A percentile compares a stretch with the other conserved stretches of the same genome.
These are phyloP conservation scores for Anabas testudineus DNA, from an alignment of 2,797 vertebrate species.

Conservation along the genomic window DNA sequence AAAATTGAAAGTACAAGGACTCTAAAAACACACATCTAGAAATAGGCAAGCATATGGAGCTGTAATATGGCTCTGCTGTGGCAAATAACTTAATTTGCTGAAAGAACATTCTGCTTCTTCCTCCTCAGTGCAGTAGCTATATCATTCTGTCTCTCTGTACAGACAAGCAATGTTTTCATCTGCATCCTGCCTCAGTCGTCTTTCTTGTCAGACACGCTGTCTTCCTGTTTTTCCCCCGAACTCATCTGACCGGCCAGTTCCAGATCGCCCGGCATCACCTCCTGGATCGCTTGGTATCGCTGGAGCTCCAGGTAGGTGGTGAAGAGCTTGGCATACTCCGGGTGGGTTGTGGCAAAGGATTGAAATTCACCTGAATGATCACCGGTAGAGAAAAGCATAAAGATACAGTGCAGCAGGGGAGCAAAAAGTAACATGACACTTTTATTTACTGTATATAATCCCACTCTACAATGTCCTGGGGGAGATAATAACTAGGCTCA, in stretches of 20 bases:
- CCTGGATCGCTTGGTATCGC: conserved; percentile 88
- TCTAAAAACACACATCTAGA: conserved; percentile 43
- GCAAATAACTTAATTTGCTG: conserved; percentile 36
- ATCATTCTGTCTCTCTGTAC: conserved; percentile 12
- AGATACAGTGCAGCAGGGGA: background rate
- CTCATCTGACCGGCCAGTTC: conserved; percentile 64
- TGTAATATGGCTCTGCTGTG: conserved; percentile 39
- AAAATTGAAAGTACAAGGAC: conserved; percentile 50
- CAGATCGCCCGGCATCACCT: conserved; percentile 60
- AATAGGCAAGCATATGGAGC: conserved; percentile 53
- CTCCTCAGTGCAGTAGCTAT: conserved; percentile 31
- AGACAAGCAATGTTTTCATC: conserved; percentile 7
- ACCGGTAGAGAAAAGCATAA: conserved; percentile 3
- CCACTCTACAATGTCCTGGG: background rate
- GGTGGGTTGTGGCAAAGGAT: conserved; percentile 89
- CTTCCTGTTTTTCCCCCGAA: conserved; percentile 77
- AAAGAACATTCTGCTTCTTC: conserved; percentile 4
- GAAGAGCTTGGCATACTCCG: conserved; percentile 95
- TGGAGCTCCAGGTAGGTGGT: conserved; percentile 97
- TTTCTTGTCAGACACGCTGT: conserved; percentile 92
- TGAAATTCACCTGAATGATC: conserved; percentile 89
- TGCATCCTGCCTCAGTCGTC: conserved; percentile 85
- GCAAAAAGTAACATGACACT: background rate
- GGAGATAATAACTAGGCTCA: background rate
- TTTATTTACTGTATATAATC: background rate